phyloP scores from a whole-genome alignment of 2,888 invertebrate genomes.

The Thalpophila matura region DNA sequence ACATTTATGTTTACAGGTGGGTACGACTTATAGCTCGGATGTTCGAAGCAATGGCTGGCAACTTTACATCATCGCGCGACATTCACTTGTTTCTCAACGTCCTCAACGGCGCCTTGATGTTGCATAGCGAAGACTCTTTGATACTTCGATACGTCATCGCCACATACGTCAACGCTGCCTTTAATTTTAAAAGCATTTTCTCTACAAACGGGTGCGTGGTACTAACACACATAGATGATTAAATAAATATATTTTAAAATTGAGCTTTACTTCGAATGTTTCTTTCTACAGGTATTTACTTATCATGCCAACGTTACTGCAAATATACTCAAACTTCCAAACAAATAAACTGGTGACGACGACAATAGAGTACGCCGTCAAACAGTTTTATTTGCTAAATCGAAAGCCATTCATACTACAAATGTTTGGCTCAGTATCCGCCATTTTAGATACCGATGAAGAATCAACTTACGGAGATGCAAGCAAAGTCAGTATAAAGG shows the following conservation, averaged over 20 bases:
- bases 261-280: not conserved
- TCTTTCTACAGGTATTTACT: conserved; percentile 94
- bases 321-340: conserved; percentile 99
- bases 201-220: conserved; percentile 96
- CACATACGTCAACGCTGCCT: conserved; percentile 99
- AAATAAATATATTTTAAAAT: not conserved
- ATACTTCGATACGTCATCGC: conserved; percentile 99
- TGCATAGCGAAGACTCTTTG: conserved; percentile 99
- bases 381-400: conserved; percentile 99
- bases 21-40: conserved; percentile 98
- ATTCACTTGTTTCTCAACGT: conserved; percentile 99
- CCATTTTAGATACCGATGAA: conserved; percentile 98
- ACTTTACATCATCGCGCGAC: conserved; percentile 99
- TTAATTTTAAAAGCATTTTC: conserved; percentile 99
- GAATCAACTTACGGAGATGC: conserved; percentile 97
- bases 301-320: conserved; percentile 99
- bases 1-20: conserved; percentile 92
- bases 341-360: conserved; percentile 98
- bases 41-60: conserved; percentile 99
- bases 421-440: conserved; percentile 99
- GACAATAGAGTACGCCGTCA: conserved; percentile 99
- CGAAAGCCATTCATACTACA: conserved; percentile 99
- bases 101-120: conserved; percentile 98
- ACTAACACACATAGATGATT: not conserved
- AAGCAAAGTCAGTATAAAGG: conserved; percentile 93